Conservation (phyloP, 1,140 invertebrate species). For the Platyscapa corneri region DNA sequence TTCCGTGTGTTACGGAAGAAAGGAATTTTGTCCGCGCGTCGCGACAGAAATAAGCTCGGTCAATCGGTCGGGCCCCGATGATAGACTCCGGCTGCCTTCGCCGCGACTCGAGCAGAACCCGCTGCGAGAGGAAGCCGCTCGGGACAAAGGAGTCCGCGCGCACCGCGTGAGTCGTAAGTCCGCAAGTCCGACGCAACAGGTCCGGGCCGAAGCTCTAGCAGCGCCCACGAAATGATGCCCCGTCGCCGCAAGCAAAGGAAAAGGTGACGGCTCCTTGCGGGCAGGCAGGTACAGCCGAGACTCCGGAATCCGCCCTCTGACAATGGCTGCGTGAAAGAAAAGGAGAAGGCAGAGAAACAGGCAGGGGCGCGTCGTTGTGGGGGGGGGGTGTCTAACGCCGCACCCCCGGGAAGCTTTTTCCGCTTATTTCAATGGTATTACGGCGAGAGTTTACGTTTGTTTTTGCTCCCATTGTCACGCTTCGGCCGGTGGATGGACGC, state of each 20-base stretch:
- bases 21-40: background rate
- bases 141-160: background rate
- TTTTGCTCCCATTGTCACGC: background rate
- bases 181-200: constrained; percentile 43
- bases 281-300: background rate
- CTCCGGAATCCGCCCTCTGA: background rate
- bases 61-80: too few species aligned
- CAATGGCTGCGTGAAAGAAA: background rate
- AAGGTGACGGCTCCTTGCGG: too few species aligned
- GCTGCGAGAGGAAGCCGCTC: background rate
- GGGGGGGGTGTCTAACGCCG: background rate
- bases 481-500: background rate
- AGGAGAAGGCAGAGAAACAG: too few species aligned
- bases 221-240: constrained; percentile 22
- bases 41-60: background rate
- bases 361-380: background rate
- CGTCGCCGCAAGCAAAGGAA: background rate
- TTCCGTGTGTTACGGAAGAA: too few species aligned
- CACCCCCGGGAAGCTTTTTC: background rate
- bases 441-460: too few species aligned
- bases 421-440: too few species aligned
- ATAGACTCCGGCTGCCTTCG: too few species aligned
- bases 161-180: constrained; percentile 9
- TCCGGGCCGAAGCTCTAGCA: background rate
- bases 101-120: background rate